Conservation (phyloP, 2,888 invertebrate species). For the Cantharis rufa region DNA sequence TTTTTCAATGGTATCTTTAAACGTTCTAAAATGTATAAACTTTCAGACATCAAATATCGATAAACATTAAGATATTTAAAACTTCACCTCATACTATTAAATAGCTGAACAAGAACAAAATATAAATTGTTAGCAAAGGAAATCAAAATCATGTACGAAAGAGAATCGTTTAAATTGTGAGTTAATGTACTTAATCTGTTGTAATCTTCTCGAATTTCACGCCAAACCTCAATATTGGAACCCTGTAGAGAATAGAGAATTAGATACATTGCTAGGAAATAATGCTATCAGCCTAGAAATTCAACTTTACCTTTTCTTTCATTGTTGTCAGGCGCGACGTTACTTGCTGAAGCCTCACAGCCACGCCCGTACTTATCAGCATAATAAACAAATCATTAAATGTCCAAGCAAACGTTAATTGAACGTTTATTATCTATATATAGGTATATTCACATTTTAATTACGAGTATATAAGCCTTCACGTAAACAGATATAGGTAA, state of each 20-base stretch:
- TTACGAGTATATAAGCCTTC: neutral
- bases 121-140: conserved; percentile 73
- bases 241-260: neutral
- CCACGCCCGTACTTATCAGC: conserved; percentile 70
- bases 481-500: neutral
- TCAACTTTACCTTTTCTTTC: neutral
- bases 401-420: conserved; percentile 69
- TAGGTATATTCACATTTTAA: neutral
- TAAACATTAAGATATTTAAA: neutral
- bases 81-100: conserved; percentile 61
- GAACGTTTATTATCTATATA: neutral
- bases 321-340: conserved; percentile 24
- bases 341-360: conserved; percentile 65
- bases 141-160: conserved; percentile 67
- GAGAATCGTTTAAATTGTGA: conserved; percentile 61
- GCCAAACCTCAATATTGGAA: conserved; percentile 57
- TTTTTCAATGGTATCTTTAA: conserved; percentile 51
- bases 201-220: conserved; percentile 66
- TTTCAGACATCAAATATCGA: neutral
- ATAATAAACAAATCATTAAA: conserved; percentile 76
- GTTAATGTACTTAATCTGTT: conserved; percentile 65
- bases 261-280: neutral
- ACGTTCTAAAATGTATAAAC: neutral
- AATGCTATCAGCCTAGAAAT: neutral
- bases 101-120: conserved; percentile 72